A percentile compares a stretch with the other conserved stretches of the same genome.
These are phyloP conservation scores for Aldabrachelys gigantea DNA, from an alignment of 2,113 vertebrate genomes.

Conservation along the genomic window DNA sequence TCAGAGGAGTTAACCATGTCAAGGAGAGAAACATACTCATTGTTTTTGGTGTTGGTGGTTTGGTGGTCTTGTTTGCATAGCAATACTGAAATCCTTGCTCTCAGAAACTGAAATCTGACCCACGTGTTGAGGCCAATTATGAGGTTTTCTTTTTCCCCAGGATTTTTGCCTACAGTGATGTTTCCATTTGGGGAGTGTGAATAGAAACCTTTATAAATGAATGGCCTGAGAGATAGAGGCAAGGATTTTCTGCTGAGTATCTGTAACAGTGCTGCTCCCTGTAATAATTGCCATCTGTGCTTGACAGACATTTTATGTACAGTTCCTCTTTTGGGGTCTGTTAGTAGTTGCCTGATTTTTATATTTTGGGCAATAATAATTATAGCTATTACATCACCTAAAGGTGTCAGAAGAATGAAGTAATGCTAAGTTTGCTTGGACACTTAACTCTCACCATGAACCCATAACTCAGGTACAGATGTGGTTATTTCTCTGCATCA, in stretches of 20 bases:
- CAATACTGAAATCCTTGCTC: not conserved
- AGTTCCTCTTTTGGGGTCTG: not conserved
- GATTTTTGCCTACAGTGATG: not conserved
- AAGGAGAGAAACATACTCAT: not conserved
- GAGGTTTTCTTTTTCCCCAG: not conserved
- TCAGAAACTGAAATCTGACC: not conserved
- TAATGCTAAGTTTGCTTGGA: not conserved
- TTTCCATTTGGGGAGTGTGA: not conserved
- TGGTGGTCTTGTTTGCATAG: not conserved
- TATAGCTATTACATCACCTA: not conserved
- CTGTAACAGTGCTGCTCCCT: not conserved
- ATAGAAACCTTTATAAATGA: not conserved
- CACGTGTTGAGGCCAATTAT: not conserved
- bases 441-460: not conserved
- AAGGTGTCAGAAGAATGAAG: not conserved
- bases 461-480: not conserved
- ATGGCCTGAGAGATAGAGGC: not conserved
- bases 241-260: not conserved
- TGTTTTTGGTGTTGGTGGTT: not conserved
- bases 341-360: not conserved
- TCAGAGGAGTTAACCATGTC: not conserved
- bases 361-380: not conserved
- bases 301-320: not conserved
- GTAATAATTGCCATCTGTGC: not conserved
- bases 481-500: not conserved